Base-by-base conservation (phyloP, 2,888 invertebrate species). In the Dicyrtomina minuta region DNA sequence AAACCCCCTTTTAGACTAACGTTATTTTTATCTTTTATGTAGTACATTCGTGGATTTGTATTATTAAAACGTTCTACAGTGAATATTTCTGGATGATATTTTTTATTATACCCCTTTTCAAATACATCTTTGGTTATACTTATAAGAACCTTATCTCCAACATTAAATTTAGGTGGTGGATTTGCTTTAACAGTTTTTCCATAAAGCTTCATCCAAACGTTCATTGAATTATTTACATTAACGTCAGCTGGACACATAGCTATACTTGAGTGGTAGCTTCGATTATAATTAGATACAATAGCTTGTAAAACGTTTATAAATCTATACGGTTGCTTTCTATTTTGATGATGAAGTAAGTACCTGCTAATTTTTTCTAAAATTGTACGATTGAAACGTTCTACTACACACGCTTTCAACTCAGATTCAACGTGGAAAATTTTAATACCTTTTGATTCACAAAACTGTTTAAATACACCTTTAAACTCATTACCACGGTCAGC, bases 351-450 rank as follows among this genome's bases (percentile, higher is more conserved):
- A 12, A 49, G 20, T 15, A 69, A 46, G 15, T 68, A 68, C 20
- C 49, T 43, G 1, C 55, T 22, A 12, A 71, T 13, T 24, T 51
- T 39, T 13, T 44, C 39, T 20, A 71, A n/a, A 10, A 72, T 33
- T 13, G 73, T 75, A 44, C 69, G 59, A 26, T 75, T 72, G 10
- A 72, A 74, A 24, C 74, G 20, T 55, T 75, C 74, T 15, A 70
- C 39, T 0, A 72, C 33, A 3, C 67, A 53, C 0, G 56, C 61
- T 51, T 77, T 75, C 13, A 64, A 62, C 26, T 72, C 68, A 10
- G 65, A 56, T 10, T 71, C 65, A 12, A 69, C 70, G 33, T 69
- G 60, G 24, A 70, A 75, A 56, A 64, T 65, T 15, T 70, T 61
- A n/a, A 77, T 68, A 17, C 46, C 39, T 17, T 66, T 56, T 20